These are phyloP conservation scores for Brachyptera putata DNA, from an alignment of 2,888 invertebrate species.

Conservation along the genomic window DNA sequence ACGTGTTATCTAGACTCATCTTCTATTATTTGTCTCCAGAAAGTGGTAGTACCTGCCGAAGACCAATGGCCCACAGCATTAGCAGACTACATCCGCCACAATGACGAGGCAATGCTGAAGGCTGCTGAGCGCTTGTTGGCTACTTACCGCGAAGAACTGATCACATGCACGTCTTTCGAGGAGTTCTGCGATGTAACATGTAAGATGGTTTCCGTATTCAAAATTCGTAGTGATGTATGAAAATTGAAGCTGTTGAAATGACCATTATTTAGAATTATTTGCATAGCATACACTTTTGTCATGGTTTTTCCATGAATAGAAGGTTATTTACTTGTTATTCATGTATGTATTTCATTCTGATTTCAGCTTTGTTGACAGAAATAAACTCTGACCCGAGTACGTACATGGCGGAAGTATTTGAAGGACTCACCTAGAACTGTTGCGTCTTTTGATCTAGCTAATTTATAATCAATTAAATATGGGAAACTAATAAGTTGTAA, in stretches of 20 bases:
- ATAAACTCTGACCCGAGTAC: conserved; percentile 14
- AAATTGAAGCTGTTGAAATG: too few species aligned
- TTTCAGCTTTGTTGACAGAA: conserved; percentile 11
- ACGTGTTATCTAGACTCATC: too few species aligned
- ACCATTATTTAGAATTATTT: too few species aligned
- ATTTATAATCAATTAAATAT: not conserved
- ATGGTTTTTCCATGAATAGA: too few species aligned
- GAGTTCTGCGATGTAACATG: conserved; percentile 94
- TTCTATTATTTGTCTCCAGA: conserved; percentile 48
- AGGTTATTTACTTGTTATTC: conserved; percentile 13
- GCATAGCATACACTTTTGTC: too few species aligned
- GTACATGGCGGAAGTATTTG: conserved; percentile 15
- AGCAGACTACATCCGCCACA: conserved; percentile 90
- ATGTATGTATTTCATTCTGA: conserved; percentile 6
- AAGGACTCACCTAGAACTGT: conserved; percentile 3
- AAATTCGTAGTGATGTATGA: too few species aligned
- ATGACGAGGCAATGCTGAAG: conserved; percentile 87
- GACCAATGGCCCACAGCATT: conserved; percentile 87
- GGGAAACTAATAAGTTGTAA: too few species aligned
- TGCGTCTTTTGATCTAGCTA: not conserved
- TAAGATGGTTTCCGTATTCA: too few species aligned
- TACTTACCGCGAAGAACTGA: conserved; percentile 79
- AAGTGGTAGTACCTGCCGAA: conserved; percentile 56
- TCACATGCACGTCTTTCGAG: conserved; percentile 83
- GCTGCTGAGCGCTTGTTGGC: conserved; percentile 78